Percentiles rank a stretch among this genome's conserved stretches.
phyloP scores from a whole-genome alignment of 2,888 invertebrate species.

The Torymus texanus region DNA sequence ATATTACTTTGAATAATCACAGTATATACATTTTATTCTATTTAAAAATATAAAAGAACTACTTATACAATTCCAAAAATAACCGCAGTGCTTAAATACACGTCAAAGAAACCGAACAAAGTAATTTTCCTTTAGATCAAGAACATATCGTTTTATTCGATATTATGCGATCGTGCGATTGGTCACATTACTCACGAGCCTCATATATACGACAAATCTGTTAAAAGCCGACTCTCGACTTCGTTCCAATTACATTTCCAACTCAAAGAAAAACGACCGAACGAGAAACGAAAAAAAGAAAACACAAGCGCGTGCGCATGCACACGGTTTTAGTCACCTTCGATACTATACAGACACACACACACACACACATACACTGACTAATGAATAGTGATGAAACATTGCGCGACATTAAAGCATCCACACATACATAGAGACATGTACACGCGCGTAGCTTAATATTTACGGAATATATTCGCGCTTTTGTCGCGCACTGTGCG shows the following conservation, averaged over 20 bases:
- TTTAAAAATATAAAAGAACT: no score
- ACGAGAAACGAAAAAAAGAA: background rate
- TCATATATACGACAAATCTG: no score
- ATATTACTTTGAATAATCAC: no score
- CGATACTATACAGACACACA: background rate
- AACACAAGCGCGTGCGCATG: background rate
- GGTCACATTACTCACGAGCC: no score
- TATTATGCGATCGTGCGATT: no score
- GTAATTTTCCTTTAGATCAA: no score
- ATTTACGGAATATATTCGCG: constrained; percentile 31
- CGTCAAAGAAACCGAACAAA: no score
- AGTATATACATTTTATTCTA: no score
- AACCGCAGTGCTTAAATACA: no score
- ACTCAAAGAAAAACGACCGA: background rate
- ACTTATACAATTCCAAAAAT: no score
- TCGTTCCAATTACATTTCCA: background rate
- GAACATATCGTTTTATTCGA: no score
- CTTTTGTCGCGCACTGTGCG: background rate
- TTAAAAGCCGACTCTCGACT: background rate
- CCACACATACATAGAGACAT: constrained; percentile 7
- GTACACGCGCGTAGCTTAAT: background rate
- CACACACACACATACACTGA: constrained; percentile 4
- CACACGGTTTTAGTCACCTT: constrained; percentile 33
- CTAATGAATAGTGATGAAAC: constrained; percentile 40
- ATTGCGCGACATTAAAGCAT: constrained; percentile 19